These are phyloP conservation scores for Ctenodactylus gundi DNA, from an alignment of 2,113 vertebrate genomes.

Conservation along the genomic window DNA sequence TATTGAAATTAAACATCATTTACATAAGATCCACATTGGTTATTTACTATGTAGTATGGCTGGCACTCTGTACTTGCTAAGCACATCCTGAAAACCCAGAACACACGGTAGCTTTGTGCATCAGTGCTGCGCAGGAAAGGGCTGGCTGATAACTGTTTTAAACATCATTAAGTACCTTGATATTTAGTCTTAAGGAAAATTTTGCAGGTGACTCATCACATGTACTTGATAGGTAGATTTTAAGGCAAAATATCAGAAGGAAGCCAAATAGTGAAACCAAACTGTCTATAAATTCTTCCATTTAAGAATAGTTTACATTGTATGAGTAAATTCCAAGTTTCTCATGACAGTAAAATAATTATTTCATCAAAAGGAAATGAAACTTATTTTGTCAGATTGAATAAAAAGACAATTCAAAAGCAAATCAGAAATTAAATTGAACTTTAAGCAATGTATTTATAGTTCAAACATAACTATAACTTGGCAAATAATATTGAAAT, in stretches of 20 bases:
- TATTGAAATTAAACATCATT: slow-evolving; percentile 80
- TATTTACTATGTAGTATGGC: not conserved
- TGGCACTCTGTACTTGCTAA: slow-evolving; percentile 42
- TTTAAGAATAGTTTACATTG: slow-evolving; percentile 27
- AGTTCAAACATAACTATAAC: not conserved
- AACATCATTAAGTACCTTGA: slow-evolving; percentile 3
- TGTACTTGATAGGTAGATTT: slow-evolving; percentile 24
- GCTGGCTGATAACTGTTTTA: slow-evolving; percentile 16
- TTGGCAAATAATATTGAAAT: slow-evolving; percentile 12
- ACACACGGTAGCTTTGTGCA: not conserved
- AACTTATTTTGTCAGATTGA: slow-evolving; percentile 21
- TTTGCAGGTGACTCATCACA: slow-evolving; percentile 46
- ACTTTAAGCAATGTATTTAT: not conserved
- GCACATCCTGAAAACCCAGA: slow-evolving; percentile 60
- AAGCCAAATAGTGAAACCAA: slow-evolving; percentile 36
- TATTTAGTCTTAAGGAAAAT: slow-evolving; percentile 41
- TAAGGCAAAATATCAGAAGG: slow-evolving; percentile 22
- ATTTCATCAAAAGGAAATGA: slow-evolving; percentile 58
- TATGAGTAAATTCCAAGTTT: slow-evolving; percentile 35
- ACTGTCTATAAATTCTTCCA: slow-evolving; percentile 34
- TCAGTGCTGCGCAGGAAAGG: not conserved
- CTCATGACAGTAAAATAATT: slow-evolving; percentile 18
- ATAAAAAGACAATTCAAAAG: slow-evolving; percentile 23
- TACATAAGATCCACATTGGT: slow-evolving; percentile 75
- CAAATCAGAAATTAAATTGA: slow-evolving; percentile 49